These are phyloP conservation scores for Palythoa heliodiscus DNA, from an alignment of 92 coral and sea anemone species.

Conservation along the genomic window DNA sequence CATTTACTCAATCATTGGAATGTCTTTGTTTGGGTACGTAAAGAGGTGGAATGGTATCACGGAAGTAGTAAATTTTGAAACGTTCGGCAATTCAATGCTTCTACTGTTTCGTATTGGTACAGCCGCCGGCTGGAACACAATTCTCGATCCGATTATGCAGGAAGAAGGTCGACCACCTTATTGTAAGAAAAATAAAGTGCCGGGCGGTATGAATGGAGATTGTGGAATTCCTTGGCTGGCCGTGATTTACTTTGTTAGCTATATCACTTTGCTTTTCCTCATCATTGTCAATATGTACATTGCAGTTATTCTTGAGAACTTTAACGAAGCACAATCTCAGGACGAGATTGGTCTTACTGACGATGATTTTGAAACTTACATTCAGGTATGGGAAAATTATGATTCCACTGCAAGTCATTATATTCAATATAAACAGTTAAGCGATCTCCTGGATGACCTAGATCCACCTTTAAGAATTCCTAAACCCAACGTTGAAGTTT, in stretches of 20 bases:
- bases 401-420: conserved; percentile 88
- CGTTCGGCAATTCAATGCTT: conserved; percentile 86
- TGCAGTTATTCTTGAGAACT: conserved; percentile 98
- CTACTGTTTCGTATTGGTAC: conserved; percentile 95
- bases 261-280: conserved; percentile 86
- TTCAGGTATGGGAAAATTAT: conserved; percentile 88
- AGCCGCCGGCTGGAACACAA: conserved; percentile 99
- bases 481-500: conserved; percentile 84
- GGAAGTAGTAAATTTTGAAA: conserved; percentile 96
- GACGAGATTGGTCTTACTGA: conserved; percentile 97
- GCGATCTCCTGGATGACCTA: conserved; percentile 89
- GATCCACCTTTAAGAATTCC: conserved; percentile 94
- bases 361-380: conserved; percentile 94
- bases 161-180: conserved; percentile 58
- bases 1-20: conserved; percentile 96
- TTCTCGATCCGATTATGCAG: conserved; percentile 94
- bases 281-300: conserved; percentile 98
- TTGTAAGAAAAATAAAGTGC: conserved; percentile 56
- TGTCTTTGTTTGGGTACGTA: conserved; percentile 97
- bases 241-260: conserved; percentile 91
- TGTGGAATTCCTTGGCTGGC: conserved; percentile 93
- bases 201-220: conserved; percentile 67
- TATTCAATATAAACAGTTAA: conserved; percentile 74
- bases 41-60: conserved; percentile 89
- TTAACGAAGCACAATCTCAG: conserved; percentile 95